Evolutionary conservation across 2,113 vertebrate genomes (phyloP).

Genomic region (Grantiella picta): DNA sequence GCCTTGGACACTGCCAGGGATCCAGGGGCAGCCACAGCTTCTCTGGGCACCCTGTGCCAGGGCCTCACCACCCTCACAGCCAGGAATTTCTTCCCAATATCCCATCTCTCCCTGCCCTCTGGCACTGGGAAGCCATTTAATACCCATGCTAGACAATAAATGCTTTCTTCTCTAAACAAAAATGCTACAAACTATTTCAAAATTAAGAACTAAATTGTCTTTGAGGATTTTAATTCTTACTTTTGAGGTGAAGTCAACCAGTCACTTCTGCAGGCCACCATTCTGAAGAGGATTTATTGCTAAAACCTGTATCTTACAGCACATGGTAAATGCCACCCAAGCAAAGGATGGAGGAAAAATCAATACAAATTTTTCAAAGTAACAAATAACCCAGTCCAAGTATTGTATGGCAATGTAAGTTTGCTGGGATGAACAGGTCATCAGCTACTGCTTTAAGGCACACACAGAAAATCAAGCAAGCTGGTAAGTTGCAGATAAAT

Average conservation of each 20-base stretch:
- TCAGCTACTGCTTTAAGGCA: neutral
- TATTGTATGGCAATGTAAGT: fast-evolving
- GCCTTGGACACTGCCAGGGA: neutral
- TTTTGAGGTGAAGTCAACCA: neutral
- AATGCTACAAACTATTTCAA: neutral
- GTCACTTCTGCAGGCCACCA: neutral
- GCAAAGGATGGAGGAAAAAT: neutral
- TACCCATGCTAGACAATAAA: neutral
- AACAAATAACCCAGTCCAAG: neutral
- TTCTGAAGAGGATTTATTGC: neutral
- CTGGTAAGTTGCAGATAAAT: neutral
- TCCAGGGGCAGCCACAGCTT: neutral
- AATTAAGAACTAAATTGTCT: neutral
- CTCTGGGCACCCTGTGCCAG: neutral
- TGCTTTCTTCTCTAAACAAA: neutral
- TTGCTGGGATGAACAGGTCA: neutral
- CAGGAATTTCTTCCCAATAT: neutral
- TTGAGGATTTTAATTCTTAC: neutral
- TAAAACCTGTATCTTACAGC: neutral
- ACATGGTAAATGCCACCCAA: neutral
- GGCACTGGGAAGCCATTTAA: neutral
- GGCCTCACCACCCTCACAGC: neutral
- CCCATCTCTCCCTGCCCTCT: fast-evolving
- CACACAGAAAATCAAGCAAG: neutral
- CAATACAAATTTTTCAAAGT: neutral